phyloP scores from a whole-genome alignment of 2,797 vertebrate genomes.

The Phalloptychus januarius region DNA sequence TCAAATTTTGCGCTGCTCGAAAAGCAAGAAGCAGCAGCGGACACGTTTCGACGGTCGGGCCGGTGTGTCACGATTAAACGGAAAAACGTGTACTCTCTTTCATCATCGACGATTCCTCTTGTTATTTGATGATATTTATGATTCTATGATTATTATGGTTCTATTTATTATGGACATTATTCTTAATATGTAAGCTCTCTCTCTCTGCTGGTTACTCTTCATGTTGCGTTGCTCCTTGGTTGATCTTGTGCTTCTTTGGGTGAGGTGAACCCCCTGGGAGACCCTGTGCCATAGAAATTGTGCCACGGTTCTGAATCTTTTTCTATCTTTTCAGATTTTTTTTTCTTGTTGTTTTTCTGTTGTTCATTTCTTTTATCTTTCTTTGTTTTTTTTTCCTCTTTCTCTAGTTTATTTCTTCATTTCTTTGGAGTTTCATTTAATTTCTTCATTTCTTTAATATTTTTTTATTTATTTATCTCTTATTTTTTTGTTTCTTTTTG shows the following conservation, averaged over 20 bases:
- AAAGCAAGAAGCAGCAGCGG: slow-evolving; percentile 66
- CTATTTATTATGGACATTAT: slow-evolving; percentile 81
- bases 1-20: slow-evolving; percentile 71
- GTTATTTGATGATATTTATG: slow-evolving; percentile 80
- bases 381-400: slow-evolving; percentile 54
- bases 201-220: slow-evolving; percentile 78
- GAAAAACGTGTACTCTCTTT: slow-evolving; percentile 73
- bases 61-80: slow-evolving; percentile 73
- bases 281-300: slow-evolving; percentile 77
- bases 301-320: slow-evolving; percentile 71
- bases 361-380: slow-evolving; percentile 50
- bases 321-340: slow-evolving; percentile 22
- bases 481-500: slow-evolving; percentile 40
- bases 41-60: slow-evolving; percentile 67
- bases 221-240: slow-evolving; percentile 78
- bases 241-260: slow-evolving; percentile 82
- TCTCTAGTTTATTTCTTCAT: background rate
- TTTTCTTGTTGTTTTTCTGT: slow-evolving; percentile 41
- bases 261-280: slow-evolving; percentile 70
- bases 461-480: slow-evolving; percentile 9
- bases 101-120: slow-evolving; percentile 77
- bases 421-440: slow-evolving; percentile 48
- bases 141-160: slow-evolving; percentile 80
- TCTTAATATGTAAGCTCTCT: slow-evolving; percentile 78
- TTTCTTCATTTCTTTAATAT: slow-evolving; percentile 26